These are phyloP conservation scores for Rhinatrema bivittatum DNA, from an alignment of 2,797 vertebrate genomes.

Conservation along the genomic window DNA sequence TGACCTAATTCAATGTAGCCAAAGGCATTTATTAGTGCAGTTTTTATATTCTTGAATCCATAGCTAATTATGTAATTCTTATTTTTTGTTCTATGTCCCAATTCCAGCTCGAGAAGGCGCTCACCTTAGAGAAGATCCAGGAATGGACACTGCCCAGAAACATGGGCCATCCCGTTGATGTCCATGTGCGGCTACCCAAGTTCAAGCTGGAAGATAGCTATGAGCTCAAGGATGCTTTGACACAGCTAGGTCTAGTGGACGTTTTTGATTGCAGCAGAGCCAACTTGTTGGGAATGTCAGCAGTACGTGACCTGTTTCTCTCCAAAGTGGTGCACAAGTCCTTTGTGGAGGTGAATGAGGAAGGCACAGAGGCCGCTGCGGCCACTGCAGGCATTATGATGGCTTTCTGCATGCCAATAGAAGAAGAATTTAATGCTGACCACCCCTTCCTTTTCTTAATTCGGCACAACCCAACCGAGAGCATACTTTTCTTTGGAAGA, in stretches of 20 bases:
- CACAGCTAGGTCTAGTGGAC: conserved; percentile 64
- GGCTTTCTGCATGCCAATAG: conserved; percentile 38
- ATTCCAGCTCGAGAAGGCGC: conserved; percentile 69
- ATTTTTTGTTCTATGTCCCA: too few species aligned
- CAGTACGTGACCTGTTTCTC: conserved; percentile 60
- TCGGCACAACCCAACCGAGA: conserved; percentile 68
- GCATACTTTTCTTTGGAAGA: conserved; percentile 78
- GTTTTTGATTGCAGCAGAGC: conserved; percentile 64
- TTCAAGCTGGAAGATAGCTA: conserved; percentile 85
- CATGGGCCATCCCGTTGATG: conserved; percentile 52
- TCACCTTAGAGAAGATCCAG: conserved; percentile 69
- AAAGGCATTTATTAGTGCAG: too few species aligned
- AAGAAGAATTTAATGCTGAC: conserved; percentile 69
- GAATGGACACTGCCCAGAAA: conserved; percentile 71
- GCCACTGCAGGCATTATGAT: conserved; percentile 67
- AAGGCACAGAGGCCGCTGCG: conserved; percentile 85
- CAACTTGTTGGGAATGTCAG: conserved; percentile 81
- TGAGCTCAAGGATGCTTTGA: conserved; percentile 57
- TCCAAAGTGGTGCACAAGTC: conserved; percentile 83
- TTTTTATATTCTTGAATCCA: too few species aligned
- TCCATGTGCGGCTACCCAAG: conserved; percentile 69
- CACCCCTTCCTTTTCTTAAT: conserved; percentile 92
- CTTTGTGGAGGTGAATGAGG: conserved; percentile 90
- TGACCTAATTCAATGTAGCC: too few species aligned
- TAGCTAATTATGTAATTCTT: too few species aligned